phyloP scores from a whole-genome alignment of 1,140 invertebrate species.

The Eulimnadia texana region DNA sequence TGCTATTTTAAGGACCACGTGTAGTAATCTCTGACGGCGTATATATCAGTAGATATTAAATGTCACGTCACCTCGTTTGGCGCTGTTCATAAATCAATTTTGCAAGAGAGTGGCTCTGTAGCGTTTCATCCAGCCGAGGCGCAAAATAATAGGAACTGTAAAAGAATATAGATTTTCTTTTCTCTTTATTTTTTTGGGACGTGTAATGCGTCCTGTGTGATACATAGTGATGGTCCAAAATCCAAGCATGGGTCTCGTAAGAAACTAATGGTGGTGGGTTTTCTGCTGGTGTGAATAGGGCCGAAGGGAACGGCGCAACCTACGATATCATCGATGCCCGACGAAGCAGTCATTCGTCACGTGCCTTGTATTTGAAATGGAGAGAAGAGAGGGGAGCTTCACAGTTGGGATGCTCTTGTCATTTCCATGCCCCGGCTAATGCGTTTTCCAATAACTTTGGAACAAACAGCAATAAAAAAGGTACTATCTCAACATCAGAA shows the following conservation, averaged over 20 bases:
- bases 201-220: no score
- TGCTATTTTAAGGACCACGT: no score
- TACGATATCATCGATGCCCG: neutral
- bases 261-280: neutral
- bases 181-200: neutral
- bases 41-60: neutral
- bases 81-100: neutral
- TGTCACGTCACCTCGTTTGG: neutral
- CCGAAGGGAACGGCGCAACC: neutral
- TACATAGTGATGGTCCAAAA: no score
- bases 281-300: neutral
- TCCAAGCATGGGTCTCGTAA: no score
- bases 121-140: no score
- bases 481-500: no score
- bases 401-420: no score
- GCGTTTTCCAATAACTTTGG: neutral
- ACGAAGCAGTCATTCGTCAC: neutral
- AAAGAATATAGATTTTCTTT: no score
- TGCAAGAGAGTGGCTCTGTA: neutral
- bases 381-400: no score
- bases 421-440: neutral
- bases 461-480: neutral
- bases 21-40: no score
- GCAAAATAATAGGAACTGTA: no score
- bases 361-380: neutral